Conservation (phyloP, 1,140 invertebrate genomes). For the Agrilus planipennis region DNA sequence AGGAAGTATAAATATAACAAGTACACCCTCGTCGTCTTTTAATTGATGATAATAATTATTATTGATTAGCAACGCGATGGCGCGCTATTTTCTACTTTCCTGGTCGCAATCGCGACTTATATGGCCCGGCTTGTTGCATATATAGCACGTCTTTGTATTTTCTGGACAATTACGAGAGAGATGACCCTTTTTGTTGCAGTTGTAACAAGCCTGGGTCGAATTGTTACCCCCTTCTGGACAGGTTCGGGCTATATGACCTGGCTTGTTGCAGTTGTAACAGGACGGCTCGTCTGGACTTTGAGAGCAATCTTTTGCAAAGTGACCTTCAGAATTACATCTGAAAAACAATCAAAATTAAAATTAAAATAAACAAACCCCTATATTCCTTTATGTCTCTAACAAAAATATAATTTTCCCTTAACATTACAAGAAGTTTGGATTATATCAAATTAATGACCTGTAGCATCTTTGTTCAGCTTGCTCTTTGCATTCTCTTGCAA, state of each 20-base stretch:
- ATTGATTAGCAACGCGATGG: neutral
- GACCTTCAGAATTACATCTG: conserved; percentile 71
- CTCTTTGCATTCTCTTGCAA: conserved; percentile 84
- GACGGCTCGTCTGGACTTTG: conserved; percentile 66
- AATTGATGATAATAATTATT: no score
- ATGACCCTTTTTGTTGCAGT: conserved; percentile 76
- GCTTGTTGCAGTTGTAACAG: conserved; percentile 82
- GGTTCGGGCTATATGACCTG: conserved; percentile 73
- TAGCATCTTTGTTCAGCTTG: conserved; percentile 76
- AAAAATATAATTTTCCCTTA: no score
- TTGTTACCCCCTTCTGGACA: conserved; percentile 54
- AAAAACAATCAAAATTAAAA: no score
- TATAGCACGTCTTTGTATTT: conserved; percentile 74
- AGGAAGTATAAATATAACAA: no score
- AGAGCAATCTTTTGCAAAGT: conserved; percentile 82
- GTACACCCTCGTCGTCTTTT: no score
- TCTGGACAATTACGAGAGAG: conserved; percentile 82
- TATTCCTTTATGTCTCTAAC: no score
- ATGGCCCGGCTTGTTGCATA: conserved; percentile 79
- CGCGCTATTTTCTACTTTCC: conserved; percentile 34
- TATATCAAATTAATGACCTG: no score
- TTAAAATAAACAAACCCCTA: no score
- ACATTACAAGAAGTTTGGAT: no score
- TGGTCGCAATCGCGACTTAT: conserved; percentile 81
- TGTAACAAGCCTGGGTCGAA: conserved; percentile 62